phyloP scores from a whole-genome alignment of 1,140 invertebrate species.

The Chrysomallon squamiferum region DNA sequence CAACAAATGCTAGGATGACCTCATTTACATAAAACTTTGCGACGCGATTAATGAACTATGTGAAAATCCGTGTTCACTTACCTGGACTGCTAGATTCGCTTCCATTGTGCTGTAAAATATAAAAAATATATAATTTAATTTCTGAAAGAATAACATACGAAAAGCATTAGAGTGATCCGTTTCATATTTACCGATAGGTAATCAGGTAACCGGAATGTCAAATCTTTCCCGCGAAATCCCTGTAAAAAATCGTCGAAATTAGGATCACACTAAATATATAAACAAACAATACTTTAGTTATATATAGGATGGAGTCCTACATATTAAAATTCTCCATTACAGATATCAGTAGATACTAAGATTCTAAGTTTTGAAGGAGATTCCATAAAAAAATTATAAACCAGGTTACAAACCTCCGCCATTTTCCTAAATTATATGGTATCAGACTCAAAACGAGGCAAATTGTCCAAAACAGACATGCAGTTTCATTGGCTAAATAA shows the following conservation, averaged over 20 bases:
- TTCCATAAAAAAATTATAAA: slow-evolving; percentile 23
- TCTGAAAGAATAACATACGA: neutral
- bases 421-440: slow-evolving; percentile 50
- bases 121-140: slow-evolving; percentile 18
- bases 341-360: neutral
- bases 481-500: slow-evolving; percentile 14
- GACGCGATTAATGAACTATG: slow-evolving; percentile 2
- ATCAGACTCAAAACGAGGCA: slow-evolving; percentile 55
- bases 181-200: neutral
- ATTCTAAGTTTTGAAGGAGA: slow-evolving; percentile 15
- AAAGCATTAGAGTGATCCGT: neutral
- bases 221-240: slow-evolving; percentile 7
- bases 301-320: too few species aligned
- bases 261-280: too few species aligned
- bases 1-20: too few species aligned
- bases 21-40: slow-evolving; percentile 18
- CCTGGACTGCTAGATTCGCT: slow-evolving; percentile 61
- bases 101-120: slow-evolving; percentile 53
- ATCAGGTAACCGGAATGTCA: neutral
- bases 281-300: too few species aligned
- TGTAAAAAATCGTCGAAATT: neutral
- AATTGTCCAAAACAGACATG: slow-evolving; percentile 2
- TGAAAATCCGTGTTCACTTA: slow-evolving; percentile 32
- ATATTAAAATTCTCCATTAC: neutral
- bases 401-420: slow-evolving; percentile 53